Conservation (phyloP, 2,888 invertebrate genomes). For the Dastarcus helophoroides region DNA sequence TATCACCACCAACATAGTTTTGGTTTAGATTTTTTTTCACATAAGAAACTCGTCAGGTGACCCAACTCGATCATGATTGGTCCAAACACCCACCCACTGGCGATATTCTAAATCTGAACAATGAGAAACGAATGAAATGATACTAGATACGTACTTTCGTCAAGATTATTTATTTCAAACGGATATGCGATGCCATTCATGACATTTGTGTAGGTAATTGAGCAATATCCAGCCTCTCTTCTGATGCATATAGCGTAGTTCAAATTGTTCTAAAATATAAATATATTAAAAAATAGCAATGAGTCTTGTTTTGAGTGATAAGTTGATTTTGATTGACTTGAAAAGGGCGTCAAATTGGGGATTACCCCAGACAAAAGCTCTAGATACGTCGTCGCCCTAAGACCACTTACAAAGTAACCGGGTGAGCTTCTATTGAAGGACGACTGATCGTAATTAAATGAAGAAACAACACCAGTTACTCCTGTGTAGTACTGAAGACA, state of each 20-base stretch:
- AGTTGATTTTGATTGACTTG: no score
- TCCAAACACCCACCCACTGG: no score
- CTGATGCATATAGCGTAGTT: conserved; percentile 66
- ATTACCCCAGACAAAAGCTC: neutral
- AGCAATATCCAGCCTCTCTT: conserved; percentile 50
- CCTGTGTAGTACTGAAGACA: conserved; percentile 55
- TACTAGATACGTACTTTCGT: no score
- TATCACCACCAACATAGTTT: no score
- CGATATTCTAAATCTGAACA: no score
- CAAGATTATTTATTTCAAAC: conserved; percentile 58
- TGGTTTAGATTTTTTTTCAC: no score
- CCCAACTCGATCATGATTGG: no score
- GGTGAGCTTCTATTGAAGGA: conserved; percentile 43
- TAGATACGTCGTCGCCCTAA: neutral
- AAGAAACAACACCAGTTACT: conserved; percentile 48
- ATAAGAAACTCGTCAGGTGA: no score
- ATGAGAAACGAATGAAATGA: no score
- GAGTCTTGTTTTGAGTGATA: conserved; percentile 2
- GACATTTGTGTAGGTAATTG: conserved; percentile 50
- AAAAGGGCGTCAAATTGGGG: no score
- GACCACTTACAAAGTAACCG: conserved; percentile 49
- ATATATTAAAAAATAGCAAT: no score
- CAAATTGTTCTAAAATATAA: conserved; percentile 54
- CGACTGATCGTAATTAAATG: conserved; percentile 58
- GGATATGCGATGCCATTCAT: conserved; percentile 41